These are phyloP conservation scores for Naja naja DNA, from an alignment of 2,113 vertebrate species.

Conservation along the genomic window DNA sequence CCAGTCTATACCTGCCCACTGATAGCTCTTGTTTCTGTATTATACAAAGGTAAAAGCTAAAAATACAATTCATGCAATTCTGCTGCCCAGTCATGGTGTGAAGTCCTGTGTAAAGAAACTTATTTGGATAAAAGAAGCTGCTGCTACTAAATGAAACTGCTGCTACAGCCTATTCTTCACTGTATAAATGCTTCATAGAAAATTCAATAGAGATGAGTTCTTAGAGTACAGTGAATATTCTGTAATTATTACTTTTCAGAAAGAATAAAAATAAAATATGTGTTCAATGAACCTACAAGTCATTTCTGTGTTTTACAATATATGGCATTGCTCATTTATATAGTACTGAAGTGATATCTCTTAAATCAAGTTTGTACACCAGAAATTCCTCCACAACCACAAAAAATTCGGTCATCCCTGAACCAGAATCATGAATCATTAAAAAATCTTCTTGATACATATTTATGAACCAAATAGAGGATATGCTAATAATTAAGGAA, in stretches of 20 bases:
- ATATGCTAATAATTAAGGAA: not conserved
- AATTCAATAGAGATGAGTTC: not conserved
- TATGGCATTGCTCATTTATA: slow-evolving; percentile 18
- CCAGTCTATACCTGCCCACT: not conserved
- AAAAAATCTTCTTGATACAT: not conserved
- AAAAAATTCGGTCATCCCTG: not conserved
- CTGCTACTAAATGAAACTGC: not conserved
- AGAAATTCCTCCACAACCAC: not conserved
- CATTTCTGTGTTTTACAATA: not conserved
- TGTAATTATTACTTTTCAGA: not conserved
- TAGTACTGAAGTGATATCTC: not conserved
- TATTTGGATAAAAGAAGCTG: not conserved
- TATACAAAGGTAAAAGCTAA: not conserved
- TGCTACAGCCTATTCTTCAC: not conserved
- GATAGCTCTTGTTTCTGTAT: not conserved
- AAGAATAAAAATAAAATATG: not conserved
- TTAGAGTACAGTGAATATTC: not conserved
- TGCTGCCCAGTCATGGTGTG: not conserved
- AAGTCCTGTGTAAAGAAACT: not conserved
- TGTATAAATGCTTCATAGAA: not conserved
- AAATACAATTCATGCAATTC: not conserved
- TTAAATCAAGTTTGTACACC: not conserved
- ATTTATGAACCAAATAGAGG: not conserved
- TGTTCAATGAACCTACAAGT: slow-evolving; percentile 32
- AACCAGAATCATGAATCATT: not conserved